Evolutionary conservation across 1,140 invertebrate species (phyloP).

Genomic region (Calliopsis andreniformis): DNA sequence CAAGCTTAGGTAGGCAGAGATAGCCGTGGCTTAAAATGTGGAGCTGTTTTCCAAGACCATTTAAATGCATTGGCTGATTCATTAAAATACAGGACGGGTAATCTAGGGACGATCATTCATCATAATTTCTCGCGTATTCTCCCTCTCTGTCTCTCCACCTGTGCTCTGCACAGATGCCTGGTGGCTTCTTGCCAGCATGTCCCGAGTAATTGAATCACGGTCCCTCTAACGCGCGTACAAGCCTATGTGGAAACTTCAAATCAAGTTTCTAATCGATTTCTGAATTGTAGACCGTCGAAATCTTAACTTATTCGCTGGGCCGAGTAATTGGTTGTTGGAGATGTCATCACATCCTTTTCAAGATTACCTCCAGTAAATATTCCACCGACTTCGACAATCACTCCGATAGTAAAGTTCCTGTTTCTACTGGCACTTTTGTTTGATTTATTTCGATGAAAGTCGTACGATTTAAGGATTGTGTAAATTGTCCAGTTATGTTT

Average conservation of each 20-base stretch:
- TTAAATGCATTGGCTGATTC: constrained; percentile 68
- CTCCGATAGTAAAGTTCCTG: neutral
- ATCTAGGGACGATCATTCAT: constrained; percentile 64
- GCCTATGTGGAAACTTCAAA: neutral
- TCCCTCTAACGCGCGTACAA: constrained; percentile 12
- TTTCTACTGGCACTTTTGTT: neutral
- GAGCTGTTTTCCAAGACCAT: constrained; percentile 61
- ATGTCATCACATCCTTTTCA: neutral
- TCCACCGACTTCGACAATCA: neutral
- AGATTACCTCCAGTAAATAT: neutral
- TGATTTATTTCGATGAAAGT: too few relatives aligned
- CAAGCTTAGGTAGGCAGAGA: too few relatives aligned
- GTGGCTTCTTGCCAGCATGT: constrained; percentile 47
- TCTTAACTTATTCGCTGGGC: neutral
- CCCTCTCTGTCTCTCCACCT: neutral
- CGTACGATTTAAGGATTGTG: too few relatives aligned
- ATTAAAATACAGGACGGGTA: constrained; percentile 69
- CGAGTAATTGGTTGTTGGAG: neutral
- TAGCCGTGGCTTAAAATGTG: too few relatives aligned
- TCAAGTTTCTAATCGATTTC: constrained; percentile 37
- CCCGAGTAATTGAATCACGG: constrained; percentile 61
- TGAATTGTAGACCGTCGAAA: neutral
- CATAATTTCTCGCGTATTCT: constrained; percentile 63
- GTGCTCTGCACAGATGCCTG: constrained; percentile 13
- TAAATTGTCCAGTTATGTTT: too few relatives aligned